Percentiles rank a stretch among this genome's conserved stretches.
phyloP scores from a whole-genome alignment of 2,888 invertebrate genomes.

The Lissocephala sabroskyi region DNA sequence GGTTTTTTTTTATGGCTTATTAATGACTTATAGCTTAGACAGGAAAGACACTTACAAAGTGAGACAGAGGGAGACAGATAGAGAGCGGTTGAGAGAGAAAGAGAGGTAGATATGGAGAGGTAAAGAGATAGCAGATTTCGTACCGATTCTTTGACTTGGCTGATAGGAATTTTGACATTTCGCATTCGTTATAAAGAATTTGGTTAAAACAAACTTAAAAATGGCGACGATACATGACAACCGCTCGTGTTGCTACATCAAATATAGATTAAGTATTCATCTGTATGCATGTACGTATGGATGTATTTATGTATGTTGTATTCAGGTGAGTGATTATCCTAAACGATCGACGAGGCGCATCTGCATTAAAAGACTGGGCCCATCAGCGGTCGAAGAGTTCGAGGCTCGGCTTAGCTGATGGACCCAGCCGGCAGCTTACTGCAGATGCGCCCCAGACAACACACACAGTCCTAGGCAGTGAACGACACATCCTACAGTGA shows the following conservation, averaged over 20 bases:
- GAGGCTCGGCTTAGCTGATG: background rate
- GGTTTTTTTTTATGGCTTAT: conserved; percentile 31
- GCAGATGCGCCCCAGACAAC: conserved; percentile 38
- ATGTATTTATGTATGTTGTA: conserved; percentile 6
- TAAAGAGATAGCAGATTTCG: conserved; percentile 11
- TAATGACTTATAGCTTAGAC: conserved; percentile 3
- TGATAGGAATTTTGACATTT: background rate
- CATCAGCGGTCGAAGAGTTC: background rate
- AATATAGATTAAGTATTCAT: conserved; percentile 8
- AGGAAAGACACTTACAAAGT: conserved; percentile 5
- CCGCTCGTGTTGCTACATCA: conserved; percentile 24
- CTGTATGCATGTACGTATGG: conserved; percentile 12
- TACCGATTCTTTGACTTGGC: conserved; percentile 34
- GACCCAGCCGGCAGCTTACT: conserved; percentile 33
- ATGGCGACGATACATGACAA: conserved; percentile 35
- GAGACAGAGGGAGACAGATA: conserved; percentile 11
- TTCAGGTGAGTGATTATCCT: conserved; percentile 20
- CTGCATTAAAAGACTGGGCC: conserved; percentile 38
- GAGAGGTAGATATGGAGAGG: conserved; percentile 9
- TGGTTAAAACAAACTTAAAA: conserved; percentile 29
- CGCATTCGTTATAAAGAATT: conserved; percentile 12
- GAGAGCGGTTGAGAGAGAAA: conserved; percentile 13
- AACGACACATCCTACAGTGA: too few relatives aligned
- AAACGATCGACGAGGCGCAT: conserved; percentile 41
- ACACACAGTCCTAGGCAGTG: conserved; percentile 37